A percentile compares a stretch with the other conserved stretches of the same genome.
Evolutionary conservation across 1,140 invertebrate species (phyloP).

Genomic region (Orius insidiosus): DNA sequence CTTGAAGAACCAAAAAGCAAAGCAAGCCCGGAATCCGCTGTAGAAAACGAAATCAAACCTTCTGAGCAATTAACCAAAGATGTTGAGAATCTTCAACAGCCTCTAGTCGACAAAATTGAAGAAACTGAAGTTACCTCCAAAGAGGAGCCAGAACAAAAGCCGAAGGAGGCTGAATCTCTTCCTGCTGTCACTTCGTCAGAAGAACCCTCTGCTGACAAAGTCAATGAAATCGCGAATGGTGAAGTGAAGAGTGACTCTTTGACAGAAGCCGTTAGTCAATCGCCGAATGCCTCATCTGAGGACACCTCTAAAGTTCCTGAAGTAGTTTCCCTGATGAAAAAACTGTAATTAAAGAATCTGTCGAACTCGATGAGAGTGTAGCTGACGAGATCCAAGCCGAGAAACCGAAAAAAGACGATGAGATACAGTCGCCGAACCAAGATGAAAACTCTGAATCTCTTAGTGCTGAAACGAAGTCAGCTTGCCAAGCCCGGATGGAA

Average conservation of each 20-base stretch:
- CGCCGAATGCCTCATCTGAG: too few species aligned
- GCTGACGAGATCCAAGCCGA: neutral
- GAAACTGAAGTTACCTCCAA: neutral
- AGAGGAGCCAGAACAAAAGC: neutral
- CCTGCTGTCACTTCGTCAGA: neutral
- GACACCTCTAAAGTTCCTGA: too few species aligned
- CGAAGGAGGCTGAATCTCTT: too few species aligned
- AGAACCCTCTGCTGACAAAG: neutral
- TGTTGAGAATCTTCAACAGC: neutral
- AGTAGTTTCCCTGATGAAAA: neutral
- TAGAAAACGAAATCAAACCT: too few species aligned
- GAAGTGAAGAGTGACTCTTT: neutral
- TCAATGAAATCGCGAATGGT: neutral
- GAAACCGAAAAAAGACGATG: neutral
- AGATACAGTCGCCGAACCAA: neutral
- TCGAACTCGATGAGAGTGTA: neutral
- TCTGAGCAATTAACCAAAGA: too few species aligned
- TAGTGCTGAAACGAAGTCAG: neutral
- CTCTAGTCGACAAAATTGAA: neutral
- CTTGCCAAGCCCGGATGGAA: neutral
- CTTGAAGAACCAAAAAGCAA: neutral
- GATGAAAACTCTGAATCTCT: neutral
- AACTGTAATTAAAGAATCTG: neutral
- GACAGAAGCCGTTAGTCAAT: too few species aligned
- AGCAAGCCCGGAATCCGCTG: too few species aligned